These are phyloP conservation scores for Enteromius anoplus DNA, from an alignment of 2,797 vertebrate species.

Conservation along the genomic window DNA sequence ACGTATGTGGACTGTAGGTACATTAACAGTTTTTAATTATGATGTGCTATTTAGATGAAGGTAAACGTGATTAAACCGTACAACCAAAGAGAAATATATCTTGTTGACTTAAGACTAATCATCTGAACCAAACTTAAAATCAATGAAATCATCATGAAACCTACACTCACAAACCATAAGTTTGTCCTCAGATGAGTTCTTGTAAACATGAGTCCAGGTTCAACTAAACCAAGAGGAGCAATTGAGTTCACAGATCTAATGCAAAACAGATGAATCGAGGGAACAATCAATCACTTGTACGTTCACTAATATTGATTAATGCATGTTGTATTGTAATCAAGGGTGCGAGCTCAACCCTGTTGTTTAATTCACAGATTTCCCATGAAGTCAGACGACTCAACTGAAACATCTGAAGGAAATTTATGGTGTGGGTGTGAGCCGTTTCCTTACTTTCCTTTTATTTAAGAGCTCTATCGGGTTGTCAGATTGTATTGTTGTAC, in stretches of 20 bases:
- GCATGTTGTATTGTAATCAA: slow-evolving; percentile 16
- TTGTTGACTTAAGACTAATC: no score
- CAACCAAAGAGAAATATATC: no score
- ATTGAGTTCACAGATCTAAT: background rate
- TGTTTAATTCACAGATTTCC: slow-evolving; percentile 40
- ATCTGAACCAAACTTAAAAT: no score
- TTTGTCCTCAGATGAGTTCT: background rate
- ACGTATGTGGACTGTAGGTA: no score
- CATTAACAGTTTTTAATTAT: background rate
- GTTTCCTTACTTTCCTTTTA: slow-evolving; percentile 35
- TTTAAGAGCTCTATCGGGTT: slow-evolving; percentile 34
- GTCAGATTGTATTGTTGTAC: slow-evolving; percentile 45
- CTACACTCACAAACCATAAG: background rate
- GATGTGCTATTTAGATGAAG: background rate
- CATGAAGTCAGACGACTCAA: slow-evolving; percentile 21
- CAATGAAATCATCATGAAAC: background rate
- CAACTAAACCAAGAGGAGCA: background rate
- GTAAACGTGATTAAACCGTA: background rate
- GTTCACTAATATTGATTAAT: slow-evolving; percentile 32
- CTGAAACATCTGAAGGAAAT: slow-evolving; percentile 1
- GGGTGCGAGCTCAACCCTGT: slow-evolving; percentile 3
- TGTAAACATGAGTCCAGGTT: background rate
- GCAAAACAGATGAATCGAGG: background rate
- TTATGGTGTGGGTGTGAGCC: slow-evolving; percentile 2
- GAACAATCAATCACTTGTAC: background rate